phyloP scores from a whole-genome alignment of 2,113 vertebrate species.

The Hipposideros armiger region DNA sequence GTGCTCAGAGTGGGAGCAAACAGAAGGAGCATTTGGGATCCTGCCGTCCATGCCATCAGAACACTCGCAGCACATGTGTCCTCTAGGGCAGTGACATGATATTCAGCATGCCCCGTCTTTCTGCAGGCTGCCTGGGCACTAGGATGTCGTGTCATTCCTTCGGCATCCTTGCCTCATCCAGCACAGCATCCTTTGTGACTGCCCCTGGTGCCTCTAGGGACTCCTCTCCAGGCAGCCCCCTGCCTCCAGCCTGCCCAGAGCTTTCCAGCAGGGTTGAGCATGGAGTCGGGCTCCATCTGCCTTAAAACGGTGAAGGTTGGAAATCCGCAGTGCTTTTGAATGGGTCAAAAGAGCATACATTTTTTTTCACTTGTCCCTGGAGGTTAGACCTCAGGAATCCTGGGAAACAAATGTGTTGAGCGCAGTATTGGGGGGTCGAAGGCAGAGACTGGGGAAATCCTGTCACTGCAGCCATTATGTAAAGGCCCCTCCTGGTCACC shows the following conservation, averaged over 20 bases:
- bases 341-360: not conserved
- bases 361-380: not conserved
- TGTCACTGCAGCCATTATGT: not conserved
- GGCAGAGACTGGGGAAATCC: not conserved
- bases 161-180: not conserved
- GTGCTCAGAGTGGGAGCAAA: not conserved
- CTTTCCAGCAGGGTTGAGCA: not conserved
- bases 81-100: not conserved
- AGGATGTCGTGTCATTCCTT: rapidly evolving
- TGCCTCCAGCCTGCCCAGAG: not conserved
- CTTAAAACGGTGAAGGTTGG: not conserved
- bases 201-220: not conserved
- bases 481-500: not conserved
- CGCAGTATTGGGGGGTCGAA: not conserved
- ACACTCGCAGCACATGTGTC: not conserved
- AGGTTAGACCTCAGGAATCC: not conserved
- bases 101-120: too few species aligned
- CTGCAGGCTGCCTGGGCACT: not conserved
- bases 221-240: not conserved
- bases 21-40: not conserved
- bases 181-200: not conserved
- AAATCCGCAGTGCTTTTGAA: not conserved
- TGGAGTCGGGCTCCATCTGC: not conserved
- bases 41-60: too few species aligned
- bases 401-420: not conserved